Evolutionary conservation across 2,888 invertebrate genomes (phyloP).

Genomic region (Eutolmus rufibarbis): DNA sequence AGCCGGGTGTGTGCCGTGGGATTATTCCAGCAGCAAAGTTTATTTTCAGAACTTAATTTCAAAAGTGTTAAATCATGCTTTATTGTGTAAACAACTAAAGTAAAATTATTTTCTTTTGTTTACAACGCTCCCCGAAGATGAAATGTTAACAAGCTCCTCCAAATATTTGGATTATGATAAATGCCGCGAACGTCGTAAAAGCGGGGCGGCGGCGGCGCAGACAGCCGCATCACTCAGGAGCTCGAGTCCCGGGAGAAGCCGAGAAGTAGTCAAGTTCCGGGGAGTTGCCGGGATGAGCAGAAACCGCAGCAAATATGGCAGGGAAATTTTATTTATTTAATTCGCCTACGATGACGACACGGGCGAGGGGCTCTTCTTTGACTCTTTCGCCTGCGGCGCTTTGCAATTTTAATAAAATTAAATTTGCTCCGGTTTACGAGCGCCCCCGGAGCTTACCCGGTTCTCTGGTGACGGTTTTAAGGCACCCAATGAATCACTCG

Average conservation of each 20-base stretch:
- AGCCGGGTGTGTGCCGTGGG: not conserved
- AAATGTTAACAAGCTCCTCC: slow-evolving; percentile 28
- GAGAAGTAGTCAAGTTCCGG: not conserved
- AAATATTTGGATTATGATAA: slow-evolving; percentile 35
- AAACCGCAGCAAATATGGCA: not conserved
- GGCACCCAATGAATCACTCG: not conserved
- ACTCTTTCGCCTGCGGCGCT: not conserved
- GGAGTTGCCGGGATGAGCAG: not conserved
- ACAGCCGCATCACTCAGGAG: not conserved
- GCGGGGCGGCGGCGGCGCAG: not conserved
- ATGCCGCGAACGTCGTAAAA: slow-evolving; percentile 25
- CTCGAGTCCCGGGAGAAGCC: not conserved
- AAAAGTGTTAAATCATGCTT: slow-evolving; percentile 34
- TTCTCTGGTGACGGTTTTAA: not conserved
- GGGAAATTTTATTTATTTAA: slow-evolving; percentile 13
- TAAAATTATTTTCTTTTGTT: slow-evolving; percentile 33
- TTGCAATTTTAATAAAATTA: not conserved
- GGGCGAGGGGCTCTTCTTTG: not conserved
- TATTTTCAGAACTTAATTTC: slow-evolving; percentile 36
- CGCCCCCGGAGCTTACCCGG: not conserved
- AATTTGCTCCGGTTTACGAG: not conserved
- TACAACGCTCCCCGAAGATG: slow-evolving; percentile 20
- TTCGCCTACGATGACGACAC: not conserved
- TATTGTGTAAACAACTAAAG: slow-evolving; percentile 24
- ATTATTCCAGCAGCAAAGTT: slow-evolving; percentile 13